Conservation (phyloP, 2,113 vertebrate genomes). For the Rhipidura dahli region DNA sequence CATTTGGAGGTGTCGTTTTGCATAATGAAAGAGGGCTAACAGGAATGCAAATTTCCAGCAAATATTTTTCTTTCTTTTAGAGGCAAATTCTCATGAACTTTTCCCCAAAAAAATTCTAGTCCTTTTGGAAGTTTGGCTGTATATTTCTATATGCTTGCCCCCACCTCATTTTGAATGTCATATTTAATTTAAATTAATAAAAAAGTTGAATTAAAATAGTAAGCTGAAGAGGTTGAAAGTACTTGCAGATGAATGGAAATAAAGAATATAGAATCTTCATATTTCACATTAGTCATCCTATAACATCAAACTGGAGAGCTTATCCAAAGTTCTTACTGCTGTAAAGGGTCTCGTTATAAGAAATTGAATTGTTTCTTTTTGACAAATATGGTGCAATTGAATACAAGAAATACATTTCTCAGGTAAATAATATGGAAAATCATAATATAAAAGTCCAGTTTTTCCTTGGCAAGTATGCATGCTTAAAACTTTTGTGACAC, state of each 20-base stretch:
- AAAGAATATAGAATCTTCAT: background rate
- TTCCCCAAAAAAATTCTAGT: background rate
- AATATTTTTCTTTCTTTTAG: slow-evolving; percentile 46
- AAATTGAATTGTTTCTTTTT: background rate
- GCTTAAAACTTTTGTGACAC: background rate
- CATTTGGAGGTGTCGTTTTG: slow-evolving; percentile 12
- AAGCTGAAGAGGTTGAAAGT: background rate
- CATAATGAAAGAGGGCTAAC: slow-evolving; percentile 22
- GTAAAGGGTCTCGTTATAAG: background rate
- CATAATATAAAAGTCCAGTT: background rate
- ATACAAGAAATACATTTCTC: background rate
- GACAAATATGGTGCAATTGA: background rate
- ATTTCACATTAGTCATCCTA: background rate
- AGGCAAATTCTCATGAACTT: background rate
- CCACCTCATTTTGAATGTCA: background rate
- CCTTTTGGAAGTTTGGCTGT: background rate
- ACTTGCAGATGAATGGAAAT: background rate
- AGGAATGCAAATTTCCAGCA: background rate
- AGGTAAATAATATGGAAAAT: background rate
- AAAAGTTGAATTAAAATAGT: background rate
- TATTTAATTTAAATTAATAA: background rate
- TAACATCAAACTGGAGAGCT: background rate
- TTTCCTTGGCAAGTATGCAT: background rate
- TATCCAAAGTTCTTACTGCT: background rate
- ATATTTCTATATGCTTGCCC: background rate